A percentile compares a stretch with the other conserved stretches of the same genome.
phyloP scores from a whole-genome alignment of 1,140 invertebrate genomes.

The Himalopsyche phryganea region DNA sequence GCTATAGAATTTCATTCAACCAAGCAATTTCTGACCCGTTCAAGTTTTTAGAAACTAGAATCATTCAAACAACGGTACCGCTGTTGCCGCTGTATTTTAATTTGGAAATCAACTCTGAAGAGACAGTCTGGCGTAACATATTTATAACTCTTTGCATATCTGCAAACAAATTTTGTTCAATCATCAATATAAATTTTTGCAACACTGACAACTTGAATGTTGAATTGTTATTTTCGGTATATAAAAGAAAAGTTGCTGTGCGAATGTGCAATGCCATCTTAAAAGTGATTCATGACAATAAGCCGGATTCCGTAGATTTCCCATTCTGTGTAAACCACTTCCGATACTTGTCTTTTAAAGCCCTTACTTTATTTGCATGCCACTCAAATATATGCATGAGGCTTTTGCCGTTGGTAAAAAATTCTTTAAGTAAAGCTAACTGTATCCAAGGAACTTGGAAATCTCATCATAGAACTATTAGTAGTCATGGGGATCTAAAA shows the following conservation, averaged over 20 bases:
- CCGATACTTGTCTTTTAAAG: conserved; percentile 46
- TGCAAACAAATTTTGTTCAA: conserved; percentile 52
- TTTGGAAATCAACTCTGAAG: conserved; percentile 42
- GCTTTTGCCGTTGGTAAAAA: conserved; percentile 39
- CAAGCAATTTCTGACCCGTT: conserved; percentile 37
- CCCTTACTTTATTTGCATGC: conserved; percentile 43
- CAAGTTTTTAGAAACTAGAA: conserved; percentile 45
- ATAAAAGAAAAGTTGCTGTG: conserved; percentile 45
- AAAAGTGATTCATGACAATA: conserved; percentile 39
- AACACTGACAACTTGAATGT: conserved; percentile 37
- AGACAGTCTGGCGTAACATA: conserved; percentile 44
- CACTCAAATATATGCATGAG: conserved; percentile 43
- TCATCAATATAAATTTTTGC: conserved; percentile 41
- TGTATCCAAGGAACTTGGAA: conserved; percentile 49
- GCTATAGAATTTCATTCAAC: conserved; percentile 48
- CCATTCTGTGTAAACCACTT: conserved; percentile 51
- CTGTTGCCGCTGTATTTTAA: conserved; percentile 46
- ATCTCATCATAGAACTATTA: conserved; percentile 41
- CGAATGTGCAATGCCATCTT: conserved; percentile 45
- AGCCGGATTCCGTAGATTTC: conserved; percentile 39
- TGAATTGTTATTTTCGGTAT: conserved; percentile 40
- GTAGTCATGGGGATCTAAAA: conserved; percentile 36
- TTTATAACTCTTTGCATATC: conserved; percentile 47
- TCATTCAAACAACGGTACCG: conserved; percentile 46
- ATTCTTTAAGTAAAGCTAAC: conserved; percentile 44